phyloP scores from a whole-genome alignment of 2,113 vertebrate species.

The Serilophus lunatus region DNA sequence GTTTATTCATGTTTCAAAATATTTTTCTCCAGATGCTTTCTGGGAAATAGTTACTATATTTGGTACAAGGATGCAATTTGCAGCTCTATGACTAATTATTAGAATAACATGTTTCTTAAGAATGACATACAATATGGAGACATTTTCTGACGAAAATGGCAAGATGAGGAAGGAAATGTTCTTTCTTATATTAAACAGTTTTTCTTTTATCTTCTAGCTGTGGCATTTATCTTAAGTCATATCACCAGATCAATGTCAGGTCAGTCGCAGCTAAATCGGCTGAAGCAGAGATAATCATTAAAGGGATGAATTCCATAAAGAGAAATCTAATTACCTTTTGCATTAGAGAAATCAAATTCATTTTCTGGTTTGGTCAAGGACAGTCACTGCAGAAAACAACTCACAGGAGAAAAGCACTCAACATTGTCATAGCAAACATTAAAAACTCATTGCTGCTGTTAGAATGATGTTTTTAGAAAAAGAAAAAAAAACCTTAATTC shows the following conservation, averaged over 20 bases:
- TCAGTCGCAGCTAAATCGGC: constrained; percentile 70
- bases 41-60: constrained; percentile 47
- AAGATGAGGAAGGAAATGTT: constrained; percentile 22
- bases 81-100: constrained; percentile 44
- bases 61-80: constrained; percentile 37
- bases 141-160: constrained; percentile 51
- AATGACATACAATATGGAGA: constrained; percentile 39
- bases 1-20: constrained; percentile 53
- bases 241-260: constrained; percentile 71
- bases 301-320: constrained; percentile 71
- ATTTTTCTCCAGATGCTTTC: constrained; percentile 46
- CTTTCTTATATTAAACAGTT: constrained; percentile 33
- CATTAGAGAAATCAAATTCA: constrained; percentile 77
- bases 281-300: constrained; percentile 68
- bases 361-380: constrained; percentile 72
- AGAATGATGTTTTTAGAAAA: neutral
- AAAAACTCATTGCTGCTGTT: neutral
- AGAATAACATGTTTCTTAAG: constrained; percentile 28
- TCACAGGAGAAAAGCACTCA: neutral
- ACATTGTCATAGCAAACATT: neutral
- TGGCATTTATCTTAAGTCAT: constrained; percentile 68
- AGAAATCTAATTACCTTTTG: constrained; percentile 77
- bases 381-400: constrained; percentile 37
- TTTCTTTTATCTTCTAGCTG: constrained; percentile 42
- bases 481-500: neutral